These are phyloP conservation scores for Zeus faber DNA, from an alignment of 2,113 vertebrate genomes.

Conservation along the genomic window DNA sequence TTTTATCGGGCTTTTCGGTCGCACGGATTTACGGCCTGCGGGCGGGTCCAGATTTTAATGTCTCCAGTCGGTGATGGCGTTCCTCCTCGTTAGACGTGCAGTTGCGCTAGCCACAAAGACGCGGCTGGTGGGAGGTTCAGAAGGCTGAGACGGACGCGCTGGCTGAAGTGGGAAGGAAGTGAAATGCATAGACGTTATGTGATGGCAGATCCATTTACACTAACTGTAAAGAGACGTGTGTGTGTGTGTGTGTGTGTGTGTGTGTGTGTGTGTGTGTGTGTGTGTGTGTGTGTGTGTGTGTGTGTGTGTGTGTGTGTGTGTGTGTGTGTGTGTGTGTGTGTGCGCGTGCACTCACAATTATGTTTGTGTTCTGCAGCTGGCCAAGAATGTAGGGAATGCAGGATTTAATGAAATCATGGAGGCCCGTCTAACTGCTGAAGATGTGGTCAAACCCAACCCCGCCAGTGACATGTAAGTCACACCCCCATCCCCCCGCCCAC, in stretches of 20 bases:
- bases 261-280: not conserved
- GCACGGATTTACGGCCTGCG: slow-evolving; percentile 42
- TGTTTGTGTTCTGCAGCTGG: slow-evolving; percentile 80
- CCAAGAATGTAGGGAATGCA: slow-evolving; percentile 98
- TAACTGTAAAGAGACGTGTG: not conserved
- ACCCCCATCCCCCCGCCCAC: not conserved
- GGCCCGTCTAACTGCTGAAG: slow-evolving; percentile 82
- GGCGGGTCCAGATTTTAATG: slow-evolving; percentile 33
- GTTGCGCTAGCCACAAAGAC: slow-evolving; percentile 38
- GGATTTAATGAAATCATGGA: slow-evolving; percentile 99
- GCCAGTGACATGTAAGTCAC: slow-evolving; percentile 93
- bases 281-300: slow-evolving; percentile 1
- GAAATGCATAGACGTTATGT: not conserved
- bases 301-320: slow-evolving; percentile 26
- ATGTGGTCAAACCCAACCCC: slow-evolving; percentile 88
- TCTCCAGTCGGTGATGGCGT: slow-evolving; percentile 35
- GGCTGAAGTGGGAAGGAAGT: not conserved
- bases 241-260: slow-evolving; percentile 3
- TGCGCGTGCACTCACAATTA: not conserved
- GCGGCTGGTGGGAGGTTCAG: slow-evolving; percentile 14
- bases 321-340: slow-evolving; percentile 27
- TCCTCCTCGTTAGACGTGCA: slow-evolving; percentile 36
- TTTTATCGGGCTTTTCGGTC: slow-evolving; percentile 37
- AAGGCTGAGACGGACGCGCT: too few species aligned
- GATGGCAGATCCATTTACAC: not conserved